phyloP scores from a whole-genome alignment of 2,888 invertebrate species.

The Drosophila cognata region DNA sequence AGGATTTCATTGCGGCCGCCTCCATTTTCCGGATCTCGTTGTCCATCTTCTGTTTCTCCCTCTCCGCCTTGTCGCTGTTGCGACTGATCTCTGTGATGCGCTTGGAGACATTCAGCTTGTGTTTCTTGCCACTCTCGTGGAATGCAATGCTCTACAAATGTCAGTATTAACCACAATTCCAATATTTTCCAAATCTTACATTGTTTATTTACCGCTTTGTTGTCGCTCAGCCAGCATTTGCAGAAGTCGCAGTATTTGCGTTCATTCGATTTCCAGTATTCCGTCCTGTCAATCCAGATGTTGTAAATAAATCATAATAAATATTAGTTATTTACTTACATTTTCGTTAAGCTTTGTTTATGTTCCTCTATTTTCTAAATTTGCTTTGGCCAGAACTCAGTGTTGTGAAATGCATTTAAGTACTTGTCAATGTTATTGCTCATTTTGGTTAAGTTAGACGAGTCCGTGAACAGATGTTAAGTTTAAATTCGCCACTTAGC shows the following conservation, averaged over 20 bases:
- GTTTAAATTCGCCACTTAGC: background rate
- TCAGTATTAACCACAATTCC: background rate
- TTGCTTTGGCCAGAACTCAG: conserved; percentile 11
- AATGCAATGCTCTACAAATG: conserved; percentile 93
- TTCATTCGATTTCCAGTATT: conserved; percentile 98
- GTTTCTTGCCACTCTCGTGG: conserved; percentile 96
- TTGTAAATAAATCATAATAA: background rate
- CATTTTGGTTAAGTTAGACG: background rate
- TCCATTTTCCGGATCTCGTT: conserved; percentile 95
- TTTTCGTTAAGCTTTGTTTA: conserved; percentile 14
- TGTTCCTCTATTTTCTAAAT: conserved; percentile 9
- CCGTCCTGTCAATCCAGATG: conserved; percentile 89
- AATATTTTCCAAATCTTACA: background rate
- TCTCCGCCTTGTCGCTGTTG: conserved; percentile 92
- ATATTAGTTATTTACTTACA: conserved; percentile 52
- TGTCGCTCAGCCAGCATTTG: conserved; percentile 99
- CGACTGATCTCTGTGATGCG: conserved; percentile 93
- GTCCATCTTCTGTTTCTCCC: conserved; percentile 91
- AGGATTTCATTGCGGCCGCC: conserved; percentile 94
- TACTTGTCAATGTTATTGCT: background rate
- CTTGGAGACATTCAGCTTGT: conserved; percentile 96
- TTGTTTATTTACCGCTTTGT: conserved; percentile 90
- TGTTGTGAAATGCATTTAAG: conserved; percentile 18
- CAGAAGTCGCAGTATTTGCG: conserved; percentile 98
- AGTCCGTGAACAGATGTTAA: conserved; percentile 1